Base-by-base conservation (phyloP, 2,888 invertebrate genomes). In the Apeira syringaria region DNA sequence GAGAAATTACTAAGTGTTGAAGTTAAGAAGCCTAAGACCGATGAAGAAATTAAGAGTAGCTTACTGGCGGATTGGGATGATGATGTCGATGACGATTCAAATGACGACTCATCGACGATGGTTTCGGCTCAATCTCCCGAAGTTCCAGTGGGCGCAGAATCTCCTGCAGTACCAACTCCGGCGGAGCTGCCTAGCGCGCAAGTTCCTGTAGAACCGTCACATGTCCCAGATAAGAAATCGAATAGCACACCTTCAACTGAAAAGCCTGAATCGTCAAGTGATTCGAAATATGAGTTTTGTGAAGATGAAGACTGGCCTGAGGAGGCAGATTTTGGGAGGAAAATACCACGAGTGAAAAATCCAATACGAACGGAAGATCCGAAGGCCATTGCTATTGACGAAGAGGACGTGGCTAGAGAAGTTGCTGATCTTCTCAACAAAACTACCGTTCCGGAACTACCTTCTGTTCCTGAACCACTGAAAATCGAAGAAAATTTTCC, bases 11-110 rank as follows among this genome's bases (percentile, higher is more conserved):
- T 38, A 35, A 65, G 69, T 51, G 54, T 52, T 30, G 81, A 84
- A 60, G 57, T 66, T 12, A 92, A 92, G 58, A 90, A 90, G 58
- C 71, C 76, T 37, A 92, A 92, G 68, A 91, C 91, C 22, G 91
- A 92, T 69, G 90, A 91, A 43, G 93, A 94, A 72, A 92, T 95
- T 54, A 92, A 93, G 46, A 93, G 91, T 41, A 92, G 94, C 57
- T 82, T 96, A 27, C 76, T 96, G 42, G 94, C 94, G 1, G 96
- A 96, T 65, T 96, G 96, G 95, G 93, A 93, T 51, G 95, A 95
- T 58, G 93, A 71, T 13, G 35, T 35, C 9, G 87, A 80, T 38
- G 87, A 88, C 29, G 82, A 83, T 39, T 81, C 76, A 5, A 79
- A 77, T 56, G 87, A 84, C 35, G 81, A 80, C 48, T 75, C 80